phyloP scores from a whole-genome alignment of 2,113 vertebrate genomes.

The Apistogramma diplotaenia region DNA sequence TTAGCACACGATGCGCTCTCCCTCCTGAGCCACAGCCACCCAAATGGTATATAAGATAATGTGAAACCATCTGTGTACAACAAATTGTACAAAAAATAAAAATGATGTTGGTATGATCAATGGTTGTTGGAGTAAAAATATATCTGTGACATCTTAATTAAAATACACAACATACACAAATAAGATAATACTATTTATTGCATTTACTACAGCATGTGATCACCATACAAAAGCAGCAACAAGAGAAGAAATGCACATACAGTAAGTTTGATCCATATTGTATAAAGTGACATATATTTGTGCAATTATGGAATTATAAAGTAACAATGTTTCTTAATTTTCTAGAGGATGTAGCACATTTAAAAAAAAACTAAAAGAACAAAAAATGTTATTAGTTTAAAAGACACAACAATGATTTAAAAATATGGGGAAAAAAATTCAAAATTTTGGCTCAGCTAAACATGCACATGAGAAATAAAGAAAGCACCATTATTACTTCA shows the following conservation, averaged over 20 bases:
- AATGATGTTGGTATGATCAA: not conserved
- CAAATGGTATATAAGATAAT: accelerated
- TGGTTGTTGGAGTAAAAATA: accelerated
- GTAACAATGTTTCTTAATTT: not conserved
- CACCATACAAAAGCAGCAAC: not conserved
- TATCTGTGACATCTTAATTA: not conserved
- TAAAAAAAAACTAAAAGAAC: not conserved
- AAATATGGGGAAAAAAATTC: not conserved
- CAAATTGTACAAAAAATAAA: not conserved
- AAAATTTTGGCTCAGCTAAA: not conserved
- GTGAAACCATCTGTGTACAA: not conserved
- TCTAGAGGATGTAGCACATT: accelerated
- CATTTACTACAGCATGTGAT: not conserved
- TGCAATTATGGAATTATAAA: not conserved
- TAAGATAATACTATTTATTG: not conserved
- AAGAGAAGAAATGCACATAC: not conserved
- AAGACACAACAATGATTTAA: not conserved
- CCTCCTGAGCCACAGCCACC: no score
- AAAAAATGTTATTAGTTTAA: not conserved
- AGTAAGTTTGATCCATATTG: not conserved
- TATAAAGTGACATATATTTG: not conserved
- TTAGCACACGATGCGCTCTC: no score
- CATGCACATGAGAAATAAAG: not conserved
- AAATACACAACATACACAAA: not conserved
- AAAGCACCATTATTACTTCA: not conserved